Base-by-base conservation (phyloP, 2,797 vertebrate genomes). In the Coreius guichenoti region DNA sequence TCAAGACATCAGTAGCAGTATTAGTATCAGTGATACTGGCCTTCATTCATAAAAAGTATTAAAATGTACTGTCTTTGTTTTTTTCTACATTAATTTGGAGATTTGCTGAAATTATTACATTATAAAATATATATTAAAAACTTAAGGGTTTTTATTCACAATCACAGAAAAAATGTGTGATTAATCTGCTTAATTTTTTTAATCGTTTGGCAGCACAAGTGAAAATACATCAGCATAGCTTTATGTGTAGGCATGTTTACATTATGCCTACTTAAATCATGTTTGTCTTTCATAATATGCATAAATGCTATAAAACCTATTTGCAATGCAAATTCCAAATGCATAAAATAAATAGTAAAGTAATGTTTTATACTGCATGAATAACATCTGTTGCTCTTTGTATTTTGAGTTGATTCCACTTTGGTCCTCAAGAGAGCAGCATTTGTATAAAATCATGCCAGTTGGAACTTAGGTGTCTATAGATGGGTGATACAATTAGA, bases 311-410 rank as follows among this genome's bases (percentile, higher is more conserved):
- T 36, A 54, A 33, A 75, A 31, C 4, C 29, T 2, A 4, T 36
- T 56, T 23, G 5, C 73, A 54, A 54, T 75, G 73, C 19, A 74
- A 31, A 31, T 74, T 17, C 16, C 3, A 54, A 75, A 56, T 75
- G 19, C 11, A 36, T 76, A n/a, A 36, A 33, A 9, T 43, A 17
- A 43, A 77, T 6, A 26, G 14, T 17, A 26, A 76, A 16, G 26
- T 33, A 12, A 56, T 56, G 29, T 54, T 31, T 75, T 31, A 21
- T 33, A 58, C 14, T 58, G 8, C 54, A 58, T 77, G 1, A n/a
- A 77, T n/a, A 58, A 26, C 51, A 39, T 77, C 54, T 39, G 51
- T 77, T 80, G 58, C 43, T 33, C 23, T 80, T 33, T 80, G 2
- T 68, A 36, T 80, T 67, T 12, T 9, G 13, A 36, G 43, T 33